Base-by-base conservation (phyloP, 2,888 invertebrate species). In the Artemia sp. region DNA sequence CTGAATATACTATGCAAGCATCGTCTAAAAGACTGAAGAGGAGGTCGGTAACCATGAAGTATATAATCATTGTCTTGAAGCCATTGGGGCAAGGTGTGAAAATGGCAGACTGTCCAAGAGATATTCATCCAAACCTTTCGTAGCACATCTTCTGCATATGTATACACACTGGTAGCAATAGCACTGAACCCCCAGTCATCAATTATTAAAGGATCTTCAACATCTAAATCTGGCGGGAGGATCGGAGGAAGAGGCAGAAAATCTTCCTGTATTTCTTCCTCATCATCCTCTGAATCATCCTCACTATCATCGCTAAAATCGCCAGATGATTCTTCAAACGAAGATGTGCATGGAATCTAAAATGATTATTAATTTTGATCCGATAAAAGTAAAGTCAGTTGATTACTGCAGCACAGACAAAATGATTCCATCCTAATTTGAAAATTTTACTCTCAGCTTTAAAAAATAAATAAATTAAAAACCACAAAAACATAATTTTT, bases 131-230 rank as follows among this genome's bases (percentile, higher is more conserved):
- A 77, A 12, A 79, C 78, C 74, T 77, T 77, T 73, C 92, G 85
- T 2, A 94, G 93, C 77, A 94, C 92, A 77, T 92, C 92, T 79
- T 94, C 94, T 0, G 94, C 94, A 77, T 92, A 92, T 75, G 92
- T 91, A 6, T 92, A 92, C 7, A 92, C 92, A 76, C 88, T 89
- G 76, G 90, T 89, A 9, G 90, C 90, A 74, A 91, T 79, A 9
- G 89, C 88, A 12, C 89, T 87, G 71, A 90, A 83, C 78, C 90
- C 89, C 71, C 90, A 85, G 79, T 90, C 90, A n/a, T 58, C 64
- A 19, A 58, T 58, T 58, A 24, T 10, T n/a, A 19, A n/a, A 19
- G 64, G 64, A 58, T 58, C 64, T 19, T 58, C 64, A 58, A 58
- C 14, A 24, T 58, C 10, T n/a, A 58, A 19, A 58, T 58, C 64